These are phyloP conservation scores for Brachionus rotundiformis DNA, from an alignment of 1,140 invertebrate species.

Conservation along the genomic window DNA sequence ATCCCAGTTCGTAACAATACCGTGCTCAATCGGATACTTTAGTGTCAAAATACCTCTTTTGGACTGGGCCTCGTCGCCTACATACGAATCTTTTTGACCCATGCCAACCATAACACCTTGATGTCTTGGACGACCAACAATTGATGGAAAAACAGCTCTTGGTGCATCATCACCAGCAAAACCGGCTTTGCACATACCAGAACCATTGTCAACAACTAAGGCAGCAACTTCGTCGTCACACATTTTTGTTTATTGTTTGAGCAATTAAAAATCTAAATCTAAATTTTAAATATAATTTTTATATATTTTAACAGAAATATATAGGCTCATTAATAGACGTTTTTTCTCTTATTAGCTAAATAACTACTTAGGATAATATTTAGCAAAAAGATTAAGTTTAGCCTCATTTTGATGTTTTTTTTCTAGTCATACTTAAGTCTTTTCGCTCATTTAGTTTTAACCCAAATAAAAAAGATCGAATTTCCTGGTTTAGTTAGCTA, in stretches of 20 bases:
- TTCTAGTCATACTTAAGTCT: constrained; percentile 2
- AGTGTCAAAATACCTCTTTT: constrained; percentile 70
- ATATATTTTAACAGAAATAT: neutral
- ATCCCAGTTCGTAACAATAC: constrained; percentile 54
- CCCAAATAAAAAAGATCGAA: constrained; percentile 7
- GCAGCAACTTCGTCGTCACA: constrained; percentile 84
- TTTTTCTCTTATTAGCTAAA: constrained; percentile 42
- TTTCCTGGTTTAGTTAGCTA: constrained; percentile 39
- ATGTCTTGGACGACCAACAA: constrained; percentile 77
- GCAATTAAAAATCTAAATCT: constrained; percentile 26
- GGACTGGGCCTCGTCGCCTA: constrained; percentile 70
- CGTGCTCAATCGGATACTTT: constrained; percentile 67
- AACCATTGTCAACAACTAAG: constrained; percentile 80
- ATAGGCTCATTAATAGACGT: neutral
- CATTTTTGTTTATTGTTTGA: constrained; percentile 68
- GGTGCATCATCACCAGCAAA: constrained; percentile 83
- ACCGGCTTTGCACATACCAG: constrained; percentile 83
- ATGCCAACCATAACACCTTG: constrained; percentile 64
- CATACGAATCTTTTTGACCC: constrained; percentile 77
- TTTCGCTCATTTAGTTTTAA: neutral
- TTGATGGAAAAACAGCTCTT: constrained; percentile 80
- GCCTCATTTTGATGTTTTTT: constrained; percentile 23
- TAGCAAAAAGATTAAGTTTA: constrained; percentile 46
- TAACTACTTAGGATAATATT: constrained; percentile 45
- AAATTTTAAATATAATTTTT: constrained; percentile 2